Evolutionary conservation across 2,113 vertebrate genomes (phyloP).

Genomic region (Toxostoma redivivum): DNA sequence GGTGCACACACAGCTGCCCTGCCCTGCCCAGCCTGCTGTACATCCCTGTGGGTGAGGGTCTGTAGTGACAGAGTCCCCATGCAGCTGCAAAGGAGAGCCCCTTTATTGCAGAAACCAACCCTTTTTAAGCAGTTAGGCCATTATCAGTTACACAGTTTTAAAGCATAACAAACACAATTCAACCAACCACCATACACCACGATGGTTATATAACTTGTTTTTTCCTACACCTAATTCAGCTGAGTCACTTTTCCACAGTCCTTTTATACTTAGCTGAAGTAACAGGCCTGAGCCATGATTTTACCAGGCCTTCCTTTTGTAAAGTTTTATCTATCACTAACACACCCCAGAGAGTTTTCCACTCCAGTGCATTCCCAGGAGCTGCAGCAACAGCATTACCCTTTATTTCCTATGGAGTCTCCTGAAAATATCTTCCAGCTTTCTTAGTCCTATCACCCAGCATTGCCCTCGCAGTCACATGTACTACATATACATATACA

Average conservation of each 20-base stretch:
- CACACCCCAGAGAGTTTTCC: not conserved
- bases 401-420: not conserved
- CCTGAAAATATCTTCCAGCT: not conserved
- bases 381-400: not conserved
- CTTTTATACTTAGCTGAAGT: not conserved
- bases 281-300: not conserved
- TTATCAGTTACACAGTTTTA: not conserved
- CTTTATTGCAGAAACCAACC: not conserved
- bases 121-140: not conserved
- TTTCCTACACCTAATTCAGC: not conserved
- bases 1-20: not conserved
- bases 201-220: not conserved
- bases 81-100: not conserved
- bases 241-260: not conserved
- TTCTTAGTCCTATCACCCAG: not conserved
- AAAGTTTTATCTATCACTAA: not conserved
- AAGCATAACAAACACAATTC: not conserved
- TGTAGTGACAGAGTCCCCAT: not conserved
- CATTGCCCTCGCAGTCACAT: fast-evolving
- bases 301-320: not conserved
- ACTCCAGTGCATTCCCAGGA: not conserved
- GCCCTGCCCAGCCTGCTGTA: not conserved
- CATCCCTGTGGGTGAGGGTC: not conserved
- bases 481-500: not conserved
- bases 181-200: not conserved